Evolutionary conservation across 2,797 vertebrate genomes (phyloP), one percentile per base, ranked within the genome.

Genomic region (Bradypus variegatus): DNA sequence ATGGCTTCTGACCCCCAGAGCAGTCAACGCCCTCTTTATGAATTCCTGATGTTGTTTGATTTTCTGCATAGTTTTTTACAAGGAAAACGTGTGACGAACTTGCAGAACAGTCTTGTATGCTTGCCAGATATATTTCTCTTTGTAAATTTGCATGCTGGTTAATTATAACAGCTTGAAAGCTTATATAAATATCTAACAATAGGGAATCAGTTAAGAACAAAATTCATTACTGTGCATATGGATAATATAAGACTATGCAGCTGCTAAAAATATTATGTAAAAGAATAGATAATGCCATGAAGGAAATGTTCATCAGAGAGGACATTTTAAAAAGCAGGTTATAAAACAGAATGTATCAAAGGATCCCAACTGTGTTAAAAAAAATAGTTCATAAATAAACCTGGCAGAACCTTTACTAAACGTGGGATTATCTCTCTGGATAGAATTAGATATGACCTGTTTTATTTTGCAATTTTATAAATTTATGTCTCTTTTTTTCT

Each of bases 121-220:
- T 79, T 93, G 79, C 91, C 92, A 94, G 89, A 93, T 86, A 86
- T 29, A 78, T 78, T 65, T 79, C 88, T 93, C 91, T 81, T 81
- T 36, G 70, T 89, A 88, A 94, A 94, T 80, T 78, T 90, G 76
- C 84, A 92, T 77, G 87, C 89, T 81, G 76, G 87, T 80, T 94
- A 89, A 90, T 91, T 92, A 80, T 83, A 96, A 94, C 92, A 94
- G 93, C 91, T 92, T 94, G 93, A 62, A 90, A 94, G 92, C 58
- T 94, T 94, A 94, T 80, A 93, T 94, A 94, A 94, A 93, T 83
- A 84, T 83, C 84, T 89, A 93, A 94, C 84, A 93, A 95, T 91
- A 90, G 92, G 73, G 70, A 92, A 88, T 84, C 53, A 9, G 72
- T 92, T 93, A 88, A 84, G 92, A 94, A 95, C 69, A 93, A 93